Base-by-base conservation (phyloP, 2,113 vertebrate genomes). In the Toxotes chatareus region DNA sequence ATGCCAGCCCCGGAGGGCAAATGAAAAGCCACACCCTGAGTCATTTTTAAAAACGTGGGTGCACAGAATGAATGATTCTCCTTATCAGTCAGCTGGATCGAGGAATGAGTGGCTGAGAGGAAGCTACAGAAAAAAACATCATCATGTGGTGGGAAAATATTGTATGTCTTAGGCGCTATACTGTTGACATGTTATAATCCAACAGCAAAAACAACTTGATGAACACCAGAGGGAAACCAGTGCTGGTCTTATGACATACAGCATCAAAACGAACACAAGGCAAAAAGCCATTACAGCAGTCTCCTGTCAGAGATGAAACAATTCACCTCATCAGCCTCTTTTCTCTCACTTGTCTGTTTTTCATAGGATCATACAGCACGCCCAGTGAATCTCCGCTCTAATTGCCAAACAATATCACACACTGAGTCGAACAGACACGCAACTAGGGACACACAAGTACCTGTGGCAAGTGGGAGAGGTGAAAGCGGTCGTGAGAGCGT, bases 401-500 rank as follows among this genome's bases (percentile, higher is more conserved):
- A 53, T 4, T 57, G 42, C 17, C 42, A 38, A 77, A 63, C 31
- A 38, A 14, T 4, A 53, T 42, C 36, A 17, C 27, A 27, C 46
- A 57, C 46, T 49, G 27, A 74, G 70, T 23, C 5, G 2, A 71
- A 40, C 40, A 62, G 66, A 79, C 53, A 66, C 2, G 3, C 1
- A 66, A 40, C 6, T 2, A 60, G 32, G 51, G 64, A 60, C 31
- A 32, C 55, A 80, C 74, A 40, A 73, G 72, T 95, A 98, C 97
- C 98, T 80, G 97, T 97, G 0, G 96, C 95, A 49, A 98, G 95
- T 0, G 97, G 97, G 53, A 98, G 95, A 0, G 98, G 98, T 0
- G 98, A 99, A 4, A 99, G 96, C 0, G 98, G 98, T 16, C 97
- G 93, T 0, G 98, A 99, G 32, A 98, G 95, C 0, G 97, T 98